A percentile compares a stretch with the other conserved stretches of the same genome.
Evolutionary conservation across 2,888 invertebrate genomes (phyloP).

Genomic region (Hydriomena furcata): DNA sequence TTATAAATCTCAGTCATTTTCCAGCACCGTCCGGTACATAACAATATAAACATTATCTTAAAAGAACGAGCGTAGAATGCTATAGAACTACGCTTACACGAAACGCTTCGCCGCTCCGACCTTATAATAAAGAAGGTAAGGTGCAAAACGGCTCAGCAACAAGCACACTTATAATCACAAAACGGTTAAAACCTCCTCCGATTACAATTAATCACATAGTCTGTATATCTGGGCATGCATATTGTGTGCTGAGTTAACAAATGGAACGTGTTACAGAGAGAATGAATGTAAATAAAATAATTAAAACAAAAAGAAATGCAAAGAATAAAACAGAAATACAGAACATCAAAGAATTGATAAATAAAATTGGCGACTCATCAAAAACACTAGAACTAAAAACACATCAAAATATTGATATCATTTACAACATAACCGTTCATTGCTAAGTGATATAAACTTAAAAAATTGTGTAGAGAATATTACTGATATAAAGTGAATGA

Average conservation of each 20-base stretch:
- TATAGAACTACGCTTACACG: slow-evolving; percentile 37
- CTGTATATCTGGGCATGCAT: slow-evolving; percentile 67
- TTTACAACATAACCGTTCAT: too few relatives aligned
- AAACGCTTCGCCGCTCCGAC: slow-evolving; percentile 19
- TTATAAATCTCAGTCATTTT: slow-evolving; percentile 2
- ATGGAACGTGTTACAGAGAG: slow-evolving; percentile 22
- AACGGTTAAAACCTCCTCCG: slow-evolving; percentile 35
- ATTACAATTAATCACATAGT: slow-evolving; percentile 41
- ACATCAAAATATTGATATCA: too few relatives aligned
- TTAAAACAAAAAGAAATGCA: neutral
- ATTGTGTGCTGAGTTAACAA: slow-evolving; percentile 41
- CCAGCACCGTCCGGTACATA: slow-evolving; percentile 55
- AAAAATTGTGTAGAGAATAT: too few relatives aligned
- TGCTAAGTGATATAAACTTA: too few relatives aligned
- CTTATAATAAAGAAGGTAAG: neutral
- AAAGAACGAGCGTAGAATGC: slow-evolving; percentile 48
- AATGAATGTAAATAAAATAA: slow-evolving; percentile 15
- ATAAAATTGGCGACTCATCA: too few relatives aligned
- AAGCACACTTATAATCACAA: slow-evolving; percentile 35
- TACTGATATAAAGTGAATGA: too few relatives aligned
- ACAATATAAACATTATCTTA: slow-evolving; percentile 45
- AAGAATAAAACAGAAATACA: neutral
- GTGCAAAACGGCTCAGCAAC: slow-evolving; percentile 19
- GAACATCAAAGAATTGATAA: neutral
- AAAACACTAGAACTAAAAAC: too few relatives aligned